A percentile compares a stretch with the other conserved stretches of the same genome.
phyloP scores from a whole-genome alignment of 2,888 invertebrate genomes.

The Trachelus iudaicus region DNA sequence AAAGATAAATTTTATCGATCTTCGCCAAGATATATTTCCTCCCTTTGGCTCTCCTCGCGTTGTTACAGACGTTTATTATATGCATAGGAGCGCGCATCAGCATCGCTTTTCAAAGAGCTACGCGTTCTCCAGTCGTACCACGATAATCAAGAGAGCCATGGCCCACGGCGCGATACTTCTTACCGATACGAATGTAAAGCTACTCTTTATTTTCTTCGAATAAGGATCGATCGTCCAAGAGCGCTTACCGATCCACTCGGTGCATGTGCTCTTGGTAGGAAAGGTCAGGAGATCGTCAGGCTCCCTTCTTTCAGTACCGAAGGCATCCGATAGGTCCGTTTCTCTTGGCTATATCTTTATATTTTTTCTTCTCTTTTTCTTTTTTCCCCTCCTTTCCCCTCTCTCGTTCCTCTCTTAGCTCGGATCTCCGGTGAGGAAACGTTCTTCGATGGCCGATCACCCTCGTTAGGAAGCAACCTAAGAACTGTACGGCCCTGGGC shows the following conservation, averaged over 20 bases:
- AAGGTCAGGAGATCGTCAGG: not conserved
- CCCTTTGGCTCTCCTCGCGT: not conserved
- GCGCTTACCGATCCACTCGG: not conserved
- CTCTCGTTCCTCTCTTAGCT: not conserved
- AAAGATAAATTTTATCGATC: not conserved
- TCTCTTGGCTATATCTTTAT: not conserved
- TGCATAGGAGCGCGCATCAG: not conserved
- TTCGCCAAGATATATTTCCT: not conserved
- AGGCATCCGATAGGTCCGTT: not conserved
- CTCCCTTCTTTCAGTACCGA: not conserved
- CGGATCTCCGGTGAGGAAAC: constrained; percentile 21
- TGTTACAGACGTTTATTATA: not conserved
- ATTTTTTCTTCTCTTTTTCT: not conserved
- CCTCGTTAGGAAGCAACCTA: constrained; percentile 37
- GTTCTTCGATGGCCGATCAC: constrained; percentile 34
- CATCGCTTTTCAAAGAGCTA: not conserved
- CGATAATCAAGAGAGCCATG: not conserved
- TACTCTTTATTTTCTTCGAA: not conserved
- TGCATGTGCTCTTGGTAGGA: not conserved
- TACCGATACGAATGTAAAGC: not conserved
- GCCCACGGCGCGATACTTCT: not conserved
- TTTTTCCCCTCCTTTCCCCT: not conserved
- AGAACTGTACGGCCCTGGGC: constrained; percentile 21
- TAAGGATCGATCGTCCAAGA: not conserved
- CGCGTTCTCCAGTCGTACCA: not conserved